Conservation (phyloP, 2,113 vertebrate genomes). For the Notechis scutatus region DNA sequence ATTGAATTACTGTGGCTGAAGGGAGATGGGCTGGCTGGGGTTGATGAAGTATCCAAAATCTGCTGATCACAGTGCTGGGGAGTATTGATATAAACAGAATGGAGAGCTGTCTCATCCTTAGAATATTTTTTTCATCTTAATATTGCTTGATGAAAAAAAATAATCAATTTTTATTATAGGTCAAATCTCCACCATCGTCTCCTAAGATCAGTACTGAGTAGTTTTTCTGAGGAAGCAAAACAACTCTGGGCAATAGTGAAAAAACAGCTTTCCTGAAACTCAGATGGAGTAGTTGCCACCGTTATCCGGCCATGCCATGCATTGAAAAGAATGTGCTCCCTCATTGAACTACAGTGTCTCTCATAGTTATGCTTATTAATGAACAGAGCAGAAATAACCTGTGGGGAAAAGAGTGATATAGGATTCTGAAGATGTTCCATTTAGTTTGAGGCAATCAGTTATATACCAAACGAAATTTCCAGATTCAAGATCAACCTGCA, state of each 20-base stretch:
- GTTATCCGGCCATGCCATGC: not conserved
- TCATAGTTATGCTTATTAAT: not conserved
- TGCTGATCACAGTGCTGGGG: not conserved
- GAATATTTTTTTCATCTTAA: not conserved
- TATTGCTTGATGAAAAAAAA: not conserved
- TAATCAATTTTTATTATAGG: not conserved
- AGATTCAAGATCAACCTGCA: constrained; percentile 24
- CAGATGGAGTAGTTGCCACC: not conserved
- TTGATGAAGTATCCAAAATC: not conserved
- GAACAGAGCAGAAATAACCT: not conserved
- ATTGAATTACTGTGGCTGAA: not conserved
- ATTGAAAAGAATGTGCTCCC: not conserved
- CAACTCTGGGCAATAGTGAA: not conserved
- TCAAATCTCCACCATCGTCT: not conserved
- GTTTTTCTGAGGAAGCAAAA: not conserved
- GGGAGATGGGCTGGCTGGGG: not conserved
- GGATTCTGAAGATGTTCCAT: not conserved
- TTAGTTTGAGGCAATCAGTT: not conserved
- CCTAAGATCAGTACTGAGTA: not conserved
- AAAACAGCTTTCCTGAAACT: not conserved
- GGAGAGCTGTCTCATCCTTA: not conserved
- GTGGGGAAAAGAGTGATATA: not conserved
- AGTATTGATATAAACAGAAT: not conserved
- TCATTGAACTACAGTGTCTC: not conserved
- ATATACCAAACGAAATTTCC: constrained; percentile 3